Evolutionary conservation across 2,113 vertebrate genomes (phyloP).

Genomic region (Mormyrus lacerda): DNA sequence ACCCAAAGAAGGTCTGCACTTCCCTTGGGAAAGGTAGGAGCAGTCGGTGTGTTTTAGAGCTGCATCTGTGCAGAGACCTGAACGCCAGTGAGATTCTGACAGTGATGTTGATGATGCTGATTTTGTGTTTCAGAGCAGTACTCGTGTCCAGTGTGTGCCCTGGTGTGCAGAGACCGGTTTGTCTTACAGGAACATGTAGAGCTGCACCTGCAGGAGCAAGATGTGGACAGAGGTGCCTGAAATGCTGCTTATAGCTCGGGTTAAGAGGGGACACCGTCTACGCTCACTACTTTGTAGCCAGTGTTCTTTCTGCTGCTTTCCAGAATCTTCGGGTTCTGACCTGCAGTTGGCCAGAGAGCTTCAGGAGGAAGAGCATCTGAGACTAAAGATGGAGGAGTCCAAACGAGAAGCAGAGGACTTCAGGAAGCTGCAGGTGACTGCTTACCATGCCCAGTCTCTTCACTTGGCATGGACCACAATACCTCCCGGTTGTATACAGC

Average conservation of each 20-base stretch:
- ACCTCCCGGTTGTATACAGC: not conserved
- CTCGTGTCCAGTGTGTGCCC: conserved; percentile 78
- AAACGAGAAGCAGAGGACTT: conserved; percentile 71
- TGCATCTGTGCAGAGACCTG: not conserved
- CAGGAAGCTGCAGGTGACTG: conserved; percentile 75
- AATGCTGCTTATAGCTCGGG: not conserved
- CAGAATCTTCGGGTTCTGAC: conserved; percentile 50
- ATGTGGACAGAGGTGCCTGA: conserved; percentile 33
- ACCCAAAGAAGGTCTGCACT: conserved; percentile 24
- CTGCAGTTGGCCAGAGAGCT: conserved; percentile 67
- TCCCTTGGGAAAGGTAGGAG: conserved; percentile 14
- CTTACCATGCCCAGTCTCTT: not conserved
- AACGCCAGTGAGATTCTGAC: not conserved
- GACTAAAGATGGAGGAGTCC: conserved; percentile 55
- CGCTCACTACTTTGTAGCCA: not conserved
- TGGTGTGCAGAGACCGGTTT: conserved; percentile 53
- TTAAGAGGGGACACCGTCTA: not conserved
- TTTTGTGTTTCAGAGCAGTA: conserved; percentile 51
- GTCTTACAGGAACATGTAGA: conserved; percentile 62
- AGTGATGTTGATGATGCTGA: not conserved
- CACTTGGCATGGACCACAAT: not conserved
- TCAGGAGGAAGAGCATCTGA: conserved; percentile 70
- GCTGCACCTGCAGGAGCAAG: conserved; percentile 50
- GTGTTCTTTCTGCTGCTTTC: not conserved
- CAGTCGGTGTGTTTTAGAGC: not conserved